A percentile compares a stretch with the other conserved stretches of the same genome.
These are phyloP conservation scores for Rhabdomys pumilio DNA, from an alignment of 2,797 vertebrate genomes.

Conservation along the genomic window DNA sequence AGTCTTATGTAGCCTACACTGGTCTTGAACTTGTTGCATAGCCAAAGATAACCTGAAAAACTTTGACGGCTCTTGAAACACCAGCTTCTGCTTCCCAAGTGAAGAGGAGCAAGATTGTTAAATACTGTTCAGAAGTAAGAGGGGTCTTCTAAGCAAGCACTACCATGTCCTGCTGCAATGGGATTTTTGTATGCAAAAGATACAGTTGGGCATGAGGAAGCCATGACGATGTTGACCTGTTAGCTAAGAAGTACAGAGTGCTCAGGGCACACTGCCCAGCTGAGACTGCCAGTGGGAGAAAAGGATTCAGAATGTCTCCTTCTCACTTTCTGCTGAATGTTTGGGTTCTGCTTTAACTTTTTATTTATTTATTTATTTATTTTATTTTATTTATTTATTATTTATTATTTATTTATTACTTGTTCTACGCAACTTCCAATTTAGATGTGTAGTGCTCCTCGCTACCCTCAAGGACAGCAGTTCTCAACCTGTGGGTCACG, in stretches of 20 bases:
- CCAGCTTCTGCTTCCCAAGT: neutral
- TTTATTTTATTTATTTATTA: neutral
- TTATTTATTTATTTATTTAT: neutral
- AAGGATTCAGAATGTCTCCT: conserved; percentile 13
- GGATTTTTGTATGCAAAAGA: neutral
- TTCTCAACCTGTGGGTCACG: neutral
- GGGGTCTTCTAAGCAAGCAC: neutral
- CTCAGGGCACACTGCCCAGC: neutral
- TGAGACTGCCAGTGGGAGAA: neutral
- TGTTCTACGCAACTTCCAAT: neutral
- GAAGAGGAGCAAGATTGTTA: neutral
- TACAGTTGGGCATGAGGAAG: neutral
- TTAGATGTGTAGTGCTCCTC: neutral
- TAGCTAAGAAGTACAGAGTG: neutral
- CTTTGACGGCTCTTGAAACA: neutral
- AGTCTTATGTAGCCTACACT: neutral
- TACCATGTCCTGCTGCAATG: neutral
- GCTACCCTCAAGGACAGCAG: neutral
- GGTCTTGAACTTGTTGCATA: neutral
- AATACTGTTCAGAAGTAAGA: neutral
- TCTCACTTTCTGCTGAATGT: neutral
- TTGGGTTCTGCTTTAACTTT: neutral
- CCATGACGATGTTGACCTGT: neutral
- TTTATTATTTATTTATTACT: neutral
- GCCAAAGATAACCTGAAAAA: neutral